Base-by-base conservation (phyloP, 1,140 invertebrate species). In the Diploscapter pachys region DNA sequence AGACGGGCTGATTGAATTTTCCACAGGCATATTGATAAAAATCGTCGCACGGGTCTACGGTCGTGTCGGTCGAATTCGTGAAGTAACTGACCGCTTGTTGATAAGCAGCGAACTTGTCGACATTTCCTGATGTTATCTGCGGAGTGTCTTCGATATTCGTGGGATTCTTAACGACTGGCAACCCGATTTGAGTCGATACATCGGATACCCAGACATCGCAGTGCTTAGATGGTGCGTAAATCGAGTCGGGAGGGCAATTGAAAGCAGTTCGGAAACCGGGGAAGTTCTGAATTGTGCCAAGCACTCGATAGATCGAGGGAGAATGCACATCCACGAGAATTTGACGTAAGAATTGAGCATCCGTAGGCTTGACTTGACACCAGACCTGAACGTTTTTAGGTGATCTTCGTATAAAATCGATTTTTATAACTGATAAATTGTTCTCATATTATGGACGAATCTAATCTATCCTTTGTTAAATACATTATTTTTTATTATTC, bases 21-120 rank as follows among this genome's bases (percentile, higher is more conserved):
- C 94, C 94, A 83, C 95, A 98, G 0, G 94, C 90, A 86, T 92
- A 97, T 71, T 92, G 89, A 86, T 96, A 98, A 87, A 98, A 98
- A 87, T 98, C 93, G 4, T 93, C 89, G 86, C 95, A 98, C 0
- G 95, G 95, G 85, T 96, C 89, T 3, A 91, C 89, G 2, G 87
- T 88, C 0, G 86, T 85, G 85, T 98, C 92, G 86, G 97, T 91
- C 13, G 92, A 77, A 51, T 59, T 53, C 74, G 65, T 53, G 57
- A 77, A n/a, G n/a, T n/a, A n/a, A n/a, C n/a, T n/a, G 2, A 56
- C 49, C n/a, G 70, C 71, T 59, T 75, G 53, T 52, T 71, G 68
- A 57, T 76, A 76, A 6, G 75, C 75, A 52, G 52, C 72, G 72
- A 66, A 65, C 13, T 65, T 65, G 11, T 64, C 75, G 13, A 62